Base-by-base conservation (phyloP, 2,113 vertebrate species). In the Pterocles orientalis region DNA sequence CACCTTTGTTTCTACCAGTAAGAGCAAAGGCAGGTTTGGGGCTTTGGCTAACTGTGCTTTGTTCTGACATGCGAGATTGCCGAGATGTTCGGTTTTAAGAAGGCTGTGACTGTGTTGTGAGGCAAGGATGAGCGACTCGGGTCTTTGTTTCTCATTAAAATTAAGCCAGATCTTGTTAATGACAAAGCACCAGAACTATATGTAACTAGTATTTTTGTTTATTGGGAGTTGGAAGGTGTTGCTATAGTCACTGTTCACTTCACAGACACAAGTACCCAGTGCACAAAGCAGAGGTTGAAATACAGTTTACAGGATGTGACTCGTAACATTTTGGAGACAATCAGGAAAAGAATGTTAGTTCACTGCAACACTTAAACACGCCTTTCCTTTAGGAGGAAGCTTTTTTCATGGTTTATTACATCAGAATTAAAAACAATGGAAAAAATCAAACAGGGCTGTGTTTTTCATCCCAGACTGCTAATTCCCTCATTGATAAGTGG, bases 41-140 rank as follows among this genome's bases (percentile, higher is more conserved):
- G 68, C 43, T 88, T 76, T 43, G 65, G 48, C 48, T 78, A 5
- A 17, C 10, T 0, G 0, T 0, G 0, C 39, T 80, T 90, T 62
- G 47, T 82, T 73, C 65, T 0, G 2, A 68, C 33, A 5, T 2
- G 10, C 0, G 2, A n/a, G 68, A 21, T 19, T 29, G 33, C 56
- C 50, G 82, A 69, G 61, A 53, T 28, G 17, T 31, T 94, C 62
- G 3, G 14, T 21, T 86, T 82, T 70, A 3, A 65, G 88, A 73
- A 77, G 83, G 14, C 33, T 82, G 9, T 76, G 62, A 53, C 31
- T 85, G 41, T 0, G 0, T 88, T 95, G 66, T 75, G 65, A 51
- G 48, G 58, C 41, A 69, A 79, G n/a, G 19, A 34, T 58, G 58
- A 88, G 50, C 1, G 13, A 41, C 31, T 73, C 12, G 1, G n/a